A percentile compares a stretch with the other conserved stretches of the same genome.
Conservation (phyloP, 2,113 vertebrate species). For the Brevimyrus niger region DNA sequence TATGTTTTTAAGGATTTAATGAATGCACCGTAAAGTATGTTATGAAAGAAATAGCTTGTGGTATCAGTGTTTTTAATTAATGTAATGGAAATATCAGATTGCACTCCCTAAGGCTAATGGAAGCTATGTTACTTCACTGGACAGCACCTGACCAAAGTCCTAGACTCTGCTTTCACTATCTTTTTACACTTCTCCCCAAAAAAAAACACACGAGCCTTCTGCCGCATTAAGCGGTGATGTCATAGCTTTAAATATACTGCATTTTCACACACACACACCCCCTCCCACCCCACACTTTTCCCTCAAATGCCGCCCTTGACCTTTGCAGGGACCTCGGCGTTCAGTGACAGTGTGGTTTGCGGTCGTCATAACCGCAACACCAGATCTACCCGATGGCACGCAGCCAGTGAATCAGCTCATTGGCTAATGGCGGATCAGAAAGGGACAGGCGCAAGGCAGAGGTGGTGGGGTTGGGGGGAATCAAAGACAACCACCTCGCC, state of each 20-base stretch:
- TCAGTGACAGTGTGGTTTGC: slow-evolving; percentile 23
- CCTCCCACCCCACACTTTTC: neutral
- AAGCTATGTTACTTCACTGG: neutral
- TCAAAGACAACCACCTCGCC: neutral
- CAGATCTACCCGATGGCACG: slow-evolving; percentile 22
- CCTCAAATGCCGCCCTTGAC: slow-evolving; percentile 18
- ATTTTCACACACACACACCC: neutral
- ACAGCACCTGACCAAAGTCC: neutral
- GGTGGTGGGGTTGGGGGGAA: neutral
- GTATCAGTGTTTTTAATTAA: slow-evolving; percentile 8
- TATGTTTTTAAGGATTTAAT: neutral
- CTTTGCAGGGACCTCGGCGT: slow-evolving; percentile 6
- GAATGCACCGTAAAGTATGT: neutral
- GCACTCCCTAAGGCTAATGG: neutral
- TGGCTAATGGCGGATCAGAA: slow-evolving; percentile 2
- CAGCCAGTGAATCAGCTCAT: slow-evolving; percentile 7
- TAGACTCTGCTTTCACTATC: neutral
- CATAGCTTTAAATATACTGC: slow-evolving; percentile 8
- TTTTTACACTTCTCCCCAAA: neutral
- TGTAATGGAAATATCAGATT: slow-evolving; percentile 8
- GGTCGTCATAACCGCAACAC: slow-evolving; percentile 22
- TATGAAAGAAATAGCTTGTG: neutral
- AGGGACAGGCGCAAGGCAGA: neutral
- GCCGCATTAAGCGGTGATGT: slow-evolving; percentile 10
- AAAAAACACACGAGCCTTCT: neutral